phyloP scores from a whole-genome alignment of 2,797 vertebrate species.

The Hippoglossus hippoglossus region DNA sequence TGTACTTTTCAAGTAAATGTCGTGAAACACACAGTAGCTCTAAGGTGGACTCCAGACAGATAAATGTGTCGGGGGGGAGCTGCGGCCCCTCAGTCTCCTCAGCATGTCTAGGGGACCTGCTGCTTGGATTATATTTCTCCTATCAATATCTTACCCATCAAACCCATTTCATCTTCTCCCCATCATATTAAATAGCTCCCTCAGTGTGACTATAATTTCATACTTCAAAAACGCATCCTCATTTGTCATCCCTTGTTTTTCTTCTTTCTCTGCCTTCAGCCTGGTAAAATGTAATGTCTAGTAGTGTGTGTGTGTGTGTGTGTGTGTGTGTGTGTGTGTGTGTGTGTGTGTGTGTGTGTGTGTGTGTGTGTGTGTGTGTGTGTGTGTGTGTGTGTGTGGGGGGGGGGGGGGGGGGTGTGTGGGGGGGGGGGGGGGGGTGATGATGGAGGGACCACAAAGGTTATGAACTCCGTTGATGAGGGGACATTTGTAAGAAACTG shows the following conservation, averaged over 20 bases:
- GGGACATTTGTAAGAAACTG: conserved; percentile 23
- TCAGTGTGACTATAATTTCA: conserved; percentile 21
- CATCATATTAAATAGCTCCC: conserved; percentile 16
- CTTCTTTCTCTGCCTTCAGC: not conserved
- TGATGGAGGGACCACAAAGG: not conserved
- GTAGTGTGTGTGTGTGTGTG: not conserved
- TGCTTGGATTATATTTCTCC: conserved; percentile 66
- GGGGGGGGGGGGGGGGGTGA: too few relatives aligned
- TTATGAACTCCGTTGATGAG: conserved; percentile 30
- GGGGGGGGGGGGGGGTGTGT: too few relatives aligned
- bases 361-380: not conserved
- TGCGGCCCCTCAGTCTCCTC: conserved; percentile 33
- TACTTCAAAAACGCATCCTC: conserved; percentile 25
- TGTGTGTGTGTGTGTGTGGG: not conserved
- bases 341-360: not conserved
- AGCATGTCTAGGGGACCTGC: conserved; percentile 51
- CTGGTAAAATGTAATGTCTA: not conserved
- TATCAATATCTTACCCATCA: conserved; percentile 36
- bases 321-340: not conserved
- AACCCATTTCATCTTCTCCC: conserved; percentile 22
- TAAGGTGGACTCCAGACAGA: conserved; percentile 78
- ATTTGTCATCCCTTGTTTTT: conserved; percentile 1
- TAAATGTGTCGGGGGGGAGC: conserved; percentile 66
- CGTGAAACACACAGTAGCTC: conserved; percentile 64
- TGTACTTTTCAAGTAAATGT: conserved; percentile 79